Conservation (phyloP, 2,113 vertebrate genomes). For the Cyphomyrus plagiostoma region DNA sequence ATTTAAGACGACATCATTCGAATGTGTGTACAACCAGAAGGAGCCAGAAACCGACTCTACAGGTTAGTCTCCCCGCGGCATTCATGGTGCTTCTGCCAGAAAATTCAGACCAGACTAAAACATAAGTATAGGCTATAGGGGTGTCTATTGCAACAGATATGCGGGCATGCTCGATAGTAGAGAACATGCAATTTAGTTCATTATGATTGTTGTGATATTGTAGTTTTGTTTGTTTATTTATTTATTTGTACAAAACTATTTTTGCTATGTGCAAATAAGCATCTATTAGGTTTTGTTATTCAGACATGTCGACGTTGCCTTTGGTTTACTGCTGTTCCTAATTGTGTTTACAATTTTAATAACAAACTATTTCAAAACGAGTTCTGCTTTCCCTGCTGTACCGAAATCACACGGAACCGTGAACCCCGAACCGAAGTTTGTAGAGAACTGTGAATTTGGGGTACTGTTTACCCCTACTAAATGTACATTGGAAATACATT, state of each 20-base stretch:
- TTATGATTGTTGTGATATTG: background rate
- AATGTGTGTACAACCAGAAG: background rate
- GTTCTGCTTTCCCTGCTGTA: background rate
- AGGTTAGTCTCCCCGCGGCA: background rate
- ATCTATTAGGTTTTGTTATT: background rate
- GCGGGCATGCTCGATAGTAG: background rate
- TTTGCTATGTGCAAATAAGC: background rate
- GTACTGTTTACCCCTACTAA: background rate
- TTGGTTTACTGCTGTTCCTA: background rate
- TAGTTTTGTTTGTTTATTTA: background rate
- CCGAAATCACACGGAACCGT: background rate
- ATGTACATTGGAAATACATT: background rate
- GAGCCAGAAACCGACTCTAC: background rate
- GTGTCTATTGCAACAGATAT: background rate
- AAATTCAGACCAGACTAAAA: background rate
- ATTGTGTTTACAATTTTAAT: background rate
- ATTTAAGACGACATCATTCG: background rate
- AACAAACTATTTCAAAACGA: background rate
- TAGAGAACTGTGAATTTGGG: background rate
- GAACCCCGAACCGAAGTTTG: background rate
- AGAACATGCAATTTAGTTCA: background rate
- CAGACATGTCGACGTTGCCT: background rate
- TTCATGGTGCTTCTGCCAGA: background rate
- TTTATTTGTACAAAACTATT: background rate
- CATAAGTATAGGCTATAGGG: background rate